Conservation (phyloP, 2,113 vertebrate genomes). For the Macroglossus sobrinus region DNA sequence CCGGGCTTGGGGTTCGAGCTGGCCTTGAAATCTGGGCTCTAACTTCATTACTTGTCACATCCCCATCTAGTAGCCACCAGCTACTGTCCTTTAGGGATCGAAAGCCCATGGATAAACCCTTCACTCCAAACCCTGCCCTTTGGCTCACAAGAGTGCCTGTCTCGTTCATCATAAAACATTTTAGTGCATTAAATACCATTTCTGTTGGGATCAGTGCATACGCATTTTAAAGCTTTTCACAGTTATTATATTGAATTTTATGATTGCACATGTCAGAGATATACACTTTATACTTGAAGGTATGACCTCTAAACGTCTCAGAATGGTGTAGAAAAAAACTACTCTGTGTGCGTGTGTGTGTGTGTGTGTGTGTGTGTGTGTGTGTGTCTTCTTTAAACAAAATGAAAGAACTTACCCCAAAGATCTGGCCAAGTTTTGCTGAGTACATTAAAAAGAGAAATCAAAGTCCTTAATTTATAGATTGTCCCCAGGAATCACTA, state of each 20-base stretch:
- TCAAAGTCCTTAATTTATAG: conserved; percentile 60
- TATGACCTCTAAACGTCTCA: background rate
- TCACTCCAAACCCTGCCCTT: background rate
- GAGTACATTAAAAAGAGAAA: conserved; percentile 5
- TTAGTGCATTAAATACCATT: background rate
- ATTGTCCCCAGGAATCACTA: conserved; percentile 26
- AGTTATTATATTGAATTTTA: background rate
- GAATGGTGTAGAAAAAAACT: background rate
- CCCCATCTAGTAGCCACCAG: background rate
- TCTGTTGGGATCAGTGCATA: background rate
- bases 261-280: background rate
- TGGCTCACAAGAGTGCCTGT: background rate
- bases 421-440: conserved; percentile 3
- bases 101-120: background rate
- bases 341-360: background rate
- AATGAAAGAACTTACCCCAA: conserved; percentile 50
- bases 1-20: background rate
- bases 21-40: background rate
- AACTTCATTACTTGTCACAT: background rate
- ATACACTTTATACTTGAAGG: background rate
- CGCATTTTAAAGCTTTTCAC: background rate
- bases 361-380: background rate
- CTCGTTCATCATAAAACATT: background rate
- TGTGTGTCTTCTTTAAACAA: background rate
- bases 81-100: background rate